Percentiles rank a stretch among this genome's conserved stretches.
Conservation (phyloP, 2,113 vertebrate species). For the Eurypyga helias region DNA sequence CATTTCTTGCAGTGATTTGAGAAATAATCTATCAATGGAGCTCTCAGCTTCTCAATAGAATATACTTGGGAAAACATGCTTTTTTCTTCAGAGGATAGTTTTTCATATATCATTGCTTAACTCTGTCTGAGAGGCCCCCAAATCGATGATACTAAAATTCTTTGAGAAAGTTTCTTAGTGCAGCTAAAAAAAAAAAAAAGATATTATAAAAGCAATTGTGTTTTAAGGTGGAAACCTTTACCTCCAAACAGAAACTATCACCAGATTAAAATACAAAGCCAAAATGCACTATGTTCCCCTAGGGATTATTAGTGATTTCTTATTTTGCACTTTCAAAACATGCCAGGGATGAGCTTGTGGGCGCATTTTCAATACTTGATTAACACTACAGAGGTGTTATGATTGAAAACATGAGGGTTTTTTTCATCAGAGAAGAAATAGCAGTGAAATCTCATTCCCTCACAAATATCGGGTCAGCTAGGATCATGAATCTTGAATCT, state of each 20-base stretch:
- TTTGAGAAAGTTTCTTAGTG: not conserved
- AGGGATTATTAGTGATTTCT: not conserved
- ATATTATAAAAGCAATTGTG: not conserved
- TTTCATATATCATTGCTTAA: not conserved
- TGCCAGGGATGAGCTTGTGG: not conserved
- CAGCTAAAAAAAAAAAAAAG: not conserved
- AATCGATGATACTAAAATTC: not conserved
- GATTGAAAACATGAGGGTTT: not conserved
- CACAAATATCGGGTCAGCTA: not conserved
- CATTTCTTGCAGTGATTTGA: conserved; percentile 3
- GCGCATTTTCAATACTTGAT: not conserved
- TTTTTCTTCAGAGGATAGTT: not conserved
- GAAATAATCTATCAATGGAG: not conserved
- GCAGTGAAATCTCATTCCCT: not conserved
- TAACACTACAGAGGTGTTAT: not conserved
- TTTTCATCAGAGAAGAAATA: not conserved
- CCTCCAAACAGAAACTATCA: not conserved
- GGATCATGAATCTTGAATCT: not conserved
- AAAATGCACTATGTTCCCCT: not conserved
- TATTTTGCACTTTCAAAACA: not conserved
- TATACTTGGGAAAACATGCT: not conserved
- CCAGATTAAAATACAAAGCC: not conserved
- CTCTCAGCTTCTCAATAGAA: not conserved
- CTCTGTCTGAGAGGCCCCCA: not conserved
- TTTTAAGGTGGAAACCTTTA: not conserved